phyloP scores from a whole-genome alignment of 2,888 invertebrate genomes.

The Digitonthophagus gazella region DNA sequence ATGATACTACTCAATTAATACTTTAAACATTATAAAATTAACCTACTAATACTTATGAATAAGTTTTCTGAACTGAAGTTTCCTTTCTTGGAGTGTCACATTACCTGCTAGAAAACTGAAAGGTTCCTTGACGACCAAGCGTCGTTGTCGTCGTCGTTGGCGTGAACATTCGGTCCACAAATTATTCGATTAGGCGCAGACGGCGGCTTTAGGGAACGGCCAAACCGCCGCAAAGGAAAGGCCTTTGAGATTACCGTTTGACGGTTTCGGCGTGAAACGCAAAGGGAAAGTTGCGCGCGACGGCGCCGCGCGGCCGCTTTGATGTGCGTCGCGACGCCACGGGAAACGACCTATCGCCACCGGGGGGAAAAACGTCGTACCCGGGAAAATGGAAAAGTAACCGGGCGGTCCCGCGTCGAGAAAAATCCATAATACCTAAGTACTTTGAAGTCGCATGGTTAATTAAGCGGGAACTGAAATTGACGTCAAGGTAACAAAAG shows the following conservation, averaged over 20 bases:
- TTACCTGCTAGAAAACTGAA: too few species aligned
- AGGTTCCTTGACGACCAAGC: too few species aligned
- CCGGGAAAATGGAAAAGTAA: background rate
- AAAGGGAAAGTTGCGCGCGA: background rate
- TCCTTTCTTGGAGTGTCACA: too few species aligned
- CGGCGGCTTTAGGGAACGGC: background rate
- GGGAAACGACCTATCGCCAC: background rate
- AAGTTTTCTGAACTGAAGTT: too few species aligned
- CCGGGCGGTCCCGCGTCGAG: background rate
- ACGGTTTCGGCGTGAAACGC: background rate
- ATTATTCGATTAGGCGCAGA: background rate
- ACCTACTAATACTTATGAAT: too few species aligned
- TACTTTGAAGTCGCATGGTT: background rate
- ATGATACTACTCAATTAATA: too few species aligned
- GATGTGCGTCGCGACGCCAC: background rate
- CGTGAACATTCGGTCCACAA: background rate
- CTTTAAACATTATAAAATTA: too few species aligned
- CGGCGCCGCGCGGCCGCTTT: background rate
- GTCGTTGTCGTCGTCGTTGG: background rate
- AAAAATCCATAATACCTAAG: too few species aligned
- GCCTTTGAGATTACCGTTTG: background rate
- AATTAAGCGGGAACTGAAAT: too few species aligned
- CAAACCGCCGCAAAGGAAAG: background rate
- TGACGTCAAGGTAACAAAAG: too few species aligned
- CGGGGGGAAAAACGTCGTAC: too few species aligned